These are phyloP conservation scores for Lanistes nyassanus DNA, from an alignment of 1,140 invertebrate genomes.

Conservation along the genomic window DNA sequence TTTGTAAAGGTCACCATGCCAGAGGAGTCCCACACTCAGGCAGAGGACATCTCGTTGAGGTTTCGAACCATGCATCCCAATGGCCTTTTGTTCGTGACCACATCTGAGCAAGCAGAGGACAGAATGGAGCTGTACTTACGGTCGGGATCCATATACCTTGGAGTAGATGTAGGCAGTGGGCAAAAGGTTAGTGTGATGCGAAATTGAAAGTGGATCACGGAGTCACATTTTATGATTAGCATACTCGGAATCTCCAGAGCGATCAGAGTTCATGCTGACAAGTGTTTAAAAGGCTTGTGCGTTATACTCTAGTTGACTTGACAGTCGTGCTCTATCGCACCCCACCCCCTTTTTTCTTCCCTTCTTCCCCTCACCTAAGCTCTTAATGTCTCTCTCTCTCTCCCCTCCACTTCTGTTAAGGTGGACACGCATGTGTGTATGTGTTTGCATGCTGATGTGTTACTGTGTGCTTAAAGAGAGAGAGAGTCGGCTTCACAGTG, in stretches of 20 bases:
- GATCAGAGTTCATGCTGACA: too few species aligned
- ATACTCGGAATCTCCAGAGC: background rate
- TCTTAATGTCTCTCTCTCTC: slow-evolving; percentile 13
- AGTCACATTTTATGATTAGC: background rate
- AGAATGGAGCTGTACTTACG: slow-evolving; percentile 85
- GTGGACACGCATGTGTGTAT: background rate
- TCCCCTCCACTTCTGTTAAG: background rate
- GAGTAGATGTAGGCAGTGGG: slow-evolving; percentile 83
- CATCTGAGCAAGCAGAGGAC: slow-evolving; percentile 79
- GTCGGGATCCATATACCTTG: slow-evolving; percentile 81
- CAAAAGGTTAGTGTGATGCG: slow-evolving; percentile 77
- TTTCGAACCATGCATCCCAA: slow-evolving; percentile 84
- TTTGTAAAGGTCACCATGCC: slow-evolving; percentile 83
- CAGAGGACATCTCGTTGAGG: slow-evolving; percentile 88
- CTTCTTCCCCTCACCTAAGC: background rate
- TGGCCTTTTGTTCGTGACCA: slow-evolving; percentile 67
- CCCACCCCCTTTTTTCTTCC: background rate
- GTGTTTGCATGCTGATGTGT: background rate
- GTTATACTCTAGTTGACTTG: too few species aligned
- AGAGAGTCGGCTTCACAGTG: too few species aligned
- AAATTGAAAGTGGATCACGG: background rate
- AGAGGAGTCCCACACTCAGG: slow-evolving; percentile 85
- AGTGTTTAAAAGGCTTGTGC: too few species aligned
- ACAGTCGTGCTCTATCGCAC: background rate
- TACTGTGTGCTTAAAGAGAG: background rate